Evolutionary conservation across 2,797 vertebrate genomes (phyloP), one percentile per base, ranked within the genome.

Genomic region (Amphiprion clarkii): DNA sequence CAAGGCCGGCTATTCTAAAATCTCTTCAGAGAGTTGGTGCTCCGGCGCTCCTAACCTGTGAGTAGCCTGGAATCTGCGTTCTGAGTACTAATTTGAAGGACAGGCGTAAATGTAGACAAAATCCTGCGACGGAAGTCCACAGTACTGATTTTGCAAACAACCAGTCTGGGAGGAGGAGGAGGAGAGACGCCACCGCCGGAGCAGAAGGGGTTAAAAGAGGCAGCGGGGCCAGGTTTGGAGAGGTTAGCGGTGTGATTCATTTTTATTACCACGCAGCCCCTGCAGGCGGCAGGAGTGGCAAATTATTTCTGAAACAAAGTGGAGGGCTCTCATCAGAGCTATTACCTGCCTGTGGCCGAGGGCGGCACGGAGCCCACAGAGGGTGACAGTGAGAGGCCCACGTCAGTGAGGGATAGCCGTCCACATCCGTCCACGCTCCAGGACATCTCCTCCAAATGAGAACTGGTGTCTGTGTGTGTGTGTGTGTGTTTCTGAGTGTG

Each of bases 291-390:
- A 92, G 90, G 91, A 92, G 90, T 85, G 93, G 92, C 94, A 96
- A 96, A 96, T 96, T 95, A 95, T 96, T 96, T 95, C 95, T 95
- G 95, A 96, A 95, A 96, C 94, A 95, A 95, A 96, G 94, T 95
- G 95, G 95, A 94, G 95, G 92, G 91, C 89, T 92, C 93, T 95
- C 93, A 94, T 96, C 95, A 95, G 95, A 95, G 92, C 95, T 94
- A 95, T 95, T 96, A 95, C 94, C 95, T 94, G 93, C 88, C 86
- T 72, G 90, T 95, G 89, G 92, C 95, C 94, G 72, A 84, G 85
- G 94, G 95, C 93, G 58, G 88, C 83, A 23, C 72, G 81, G 74
- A 79, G 82, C 89, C 88, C 77, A 86, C 92, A 89, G 91, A 89
- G 91, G 91, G 91, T 92, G 95, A 94, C 92, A 95, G 93, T 89